Base-by-base conservation (phyloP, 2,888 invertebrate genomes). In the Metopia argyrocephala region DNA sequence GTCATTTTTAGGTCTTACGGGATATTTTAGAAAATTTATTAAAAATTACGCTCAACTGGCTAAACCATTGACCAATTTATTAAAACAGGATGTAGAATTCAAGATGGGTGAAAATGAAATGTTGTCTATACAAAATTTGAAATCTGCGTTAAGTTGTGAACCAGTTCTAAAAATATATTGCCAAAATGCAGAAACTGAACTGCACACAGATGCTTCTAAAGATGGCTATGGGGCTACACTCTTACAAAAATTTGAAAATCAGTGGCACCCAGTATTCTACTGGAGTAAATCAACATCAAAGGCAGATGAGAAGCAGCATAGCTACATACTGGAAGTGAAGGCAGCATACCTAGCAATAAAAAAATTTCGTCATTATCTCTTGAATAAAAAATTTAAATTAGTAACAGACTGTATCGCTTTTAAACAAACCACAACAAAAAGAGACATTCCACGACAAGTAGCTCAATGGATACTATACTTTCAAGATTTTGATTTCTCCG, bases 391-490 rank as follows among this genome's bases (percentile, higher is more conserved):
- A 20, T 84, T 83, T 52, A 66, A 64, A n/a, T 23, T 76, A 27
- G 74, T 83, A 5, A 80, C n/a, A n/a, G n/a, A n/a, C n/a, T n/a
- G n/a, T n/a, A 45, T 56, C 12, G 83, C 83, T 1, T 83, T 84
- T 59, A 74, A 74, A 52, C 74, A 73, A 18, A 82, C 83, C 20
- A 69, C 70, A 74, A 80, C 20, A 21, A 82, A 82, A 52, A 73
- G 69, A 59, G 83, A 85, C 25, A 57, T 83, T 18, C 76, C 76
- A 12, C 70, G 82, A 20, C 78, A 80, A 79, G 82, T 85, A 3
- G 79, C 83, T 9, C 79, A 83, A 56, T 85, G 70, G 85, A 21
- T 79, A 79, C 54, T 85, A 52, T 62, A 83, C 45, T 52, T 85
- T 2, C 73, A 84, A 74, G 84, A 85, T 38, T 86, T 81, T 56